These are phyloP conservation scores for Conomelus anceps DNA, from an alignment of 2,888 invertebrate species.

Conservation along the genomic window DNA sequence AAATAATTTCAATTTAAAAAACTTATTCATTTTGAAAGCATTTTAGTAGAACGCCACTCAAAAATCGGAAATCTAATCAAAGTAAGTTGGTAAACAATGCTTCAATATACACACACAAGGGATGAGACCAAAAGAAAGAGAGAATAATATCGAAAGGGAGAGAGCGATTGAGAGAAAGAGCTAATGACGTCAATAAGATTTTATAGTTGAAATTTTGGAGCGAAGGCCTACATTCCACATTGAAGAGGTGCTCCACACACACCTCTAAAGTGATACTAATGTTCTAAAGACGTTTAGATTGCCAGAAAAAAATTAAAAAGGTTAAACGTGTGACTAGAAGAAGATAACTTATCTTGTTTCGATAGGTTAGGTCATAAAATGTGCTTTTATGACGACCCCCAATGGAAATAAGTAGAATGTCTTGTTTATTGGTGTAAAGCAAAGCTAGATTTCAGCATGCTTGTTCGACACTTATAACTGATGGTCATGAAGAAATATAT, in stretches of 20 bases:
- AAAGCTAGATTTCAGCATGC: too few species aligned
- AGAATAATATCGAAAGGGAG: too few species aligned
- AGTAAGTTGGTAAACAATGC: too few species aligned
- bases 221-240: not conserved
- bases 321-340: not conserved
- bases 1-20: not conserved
- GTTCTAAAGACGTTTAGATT: not conserved
- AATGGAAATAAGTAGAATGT: not conserved
- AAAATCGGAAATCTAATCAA: not conserved
- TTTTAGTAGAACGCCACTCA: not conserved
- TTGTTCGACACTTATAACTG: too few species aligned
- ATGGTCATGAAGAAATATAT: too few species aligned
- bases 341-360: not conserved
- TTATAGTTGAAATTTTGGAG: not conserved
- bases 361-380: not conserved
- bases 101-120: too few species aligned
- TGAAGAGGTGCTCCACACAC: not conserved
- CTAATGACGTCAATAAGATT: not conserved
- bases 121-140: too few species aligned
- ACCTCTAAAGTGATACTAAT: not conserved
- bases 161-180: not conserved
- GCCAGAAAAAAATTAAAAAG: not conserved
- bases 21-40: not conserved
- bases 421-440: too few species aligned
- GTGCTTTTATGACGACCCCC: not conserved